Evolutionary conservation across 1,140 invertebrate species (phyloP).

Genomic region (Drosophila carrolli): DNA sequence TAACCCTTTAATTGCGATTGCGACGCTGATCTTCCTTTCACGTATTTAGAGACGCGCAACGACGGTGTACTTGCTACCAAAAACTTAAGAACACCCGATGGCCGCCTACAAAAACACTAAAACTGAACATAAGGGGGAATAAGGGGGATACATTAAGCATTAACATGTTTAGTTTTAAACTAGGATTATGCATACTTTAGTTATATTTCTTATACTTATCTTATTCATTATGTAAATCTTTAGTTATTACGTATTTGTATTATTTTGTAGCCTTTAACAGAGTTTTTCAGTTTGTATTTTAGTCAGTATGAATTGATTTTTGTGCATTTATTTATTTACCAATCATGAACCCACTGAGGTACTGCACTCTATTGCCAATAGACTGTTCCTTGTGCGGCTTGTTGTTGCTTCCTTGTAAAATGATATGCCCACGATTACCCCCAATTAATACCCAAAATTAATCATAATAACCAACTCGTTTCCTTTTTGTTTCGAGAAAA

Average conservation of each 20-base stretch:
- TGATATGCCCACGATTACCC: constrained; percentile 18
- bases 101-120: constrained; percentile 30
- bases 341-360: constrained; percentile 2
- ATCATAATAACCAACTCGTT: constrained; percentile 28
- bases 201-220: constrained; percentile 24
- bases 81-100: constrained; percentile 25
- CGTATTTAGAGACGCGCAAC: constrained; percentile 62
- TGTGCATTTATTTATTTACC: constrained; percentile 74
- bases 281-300: constrained; percentile 36
- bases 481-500: constrained; percentile 42
- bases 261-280: constrained; percentile 23
- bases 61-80: constrained; percentile 44
- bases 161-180: constrained; percentile 39
- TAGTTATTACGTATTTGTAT: constrained; percentile 31
- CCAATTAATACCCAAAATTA: constrained; percentile 26
- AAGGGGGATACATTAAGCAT: constrained; percentile 37
- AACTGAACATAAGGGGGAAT: constrained; percentile 12
- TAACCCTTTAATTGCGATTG: constrained; percentile 27
- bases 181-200: constrained; percentile 39
- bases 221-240: constrained; percentile 20
- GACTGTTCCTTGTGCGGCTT: constrained; percentile 30
- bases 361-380: constrained; percentile 3
- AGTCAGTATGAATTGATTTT: constrained; percentile 48
- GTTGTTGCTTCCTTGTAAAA: constrained; percentile 24
- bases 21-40: constrained; percentile 41